A percentile compares a stretch with the other conserved stretches of the same genome.
Conservation (phyloP, 2,888 invertebrate species). For the Cacoxenus indagator region DNA sequence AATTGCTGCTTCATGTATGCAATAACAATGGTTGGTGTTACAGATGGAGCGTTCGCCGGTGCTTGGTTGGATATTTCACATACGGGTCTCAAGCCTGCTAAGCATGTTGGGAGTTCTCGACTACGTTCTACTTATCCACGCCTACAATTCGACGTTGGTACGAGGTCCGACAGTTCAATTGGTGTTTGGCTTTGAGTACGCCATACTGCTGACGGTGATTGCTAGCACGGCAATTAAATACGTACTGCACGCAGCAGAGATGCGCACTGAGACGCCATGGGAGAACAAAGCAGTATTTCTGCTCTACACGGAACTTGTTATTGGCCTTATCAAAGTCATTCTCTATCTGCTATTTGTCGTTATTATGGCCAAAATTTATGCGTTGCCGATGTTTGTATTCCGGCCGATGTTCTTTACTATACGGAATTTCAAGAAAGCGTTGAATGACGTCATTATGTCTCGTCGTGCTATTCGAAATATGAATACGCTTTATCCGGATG, state of each 20-base stretch:
- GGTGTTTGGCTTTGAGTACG: slow-evolving; percentile 99
- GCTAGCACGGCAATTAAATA: slow-evolving; percentile 95
- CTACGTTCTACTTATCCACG: slow-evolving; percentile 90
- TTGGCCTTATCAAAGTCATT: slow-evolving; percentile 87
- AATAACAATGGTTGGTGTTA: slow-evolving; percentile 16
- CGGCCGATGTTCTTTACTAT: slow-evolving; percentile 99
- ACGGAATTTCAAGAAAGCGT: slow-evolving; percentile 96
- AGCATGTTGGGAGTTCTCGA: slow-evolving; percentile 86
- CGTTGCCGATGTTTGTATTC: slow-evolving; percentile 97
- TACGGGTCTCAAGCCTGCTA: slow-evolving; percentile 88
- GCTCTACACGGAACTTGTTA: slow-evolving; percentile 94
- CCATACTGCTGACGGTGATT: slow-evolving; percentile 93
- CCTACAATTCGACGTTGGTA: slow-evolving; percentile 90
- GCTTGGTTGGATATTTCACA: slow-evolving; percentile 94
- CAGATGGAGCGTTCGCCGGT: slow-evolving; percentile 99
- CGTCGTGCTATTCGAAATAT: slow-evolving; percentile 96
- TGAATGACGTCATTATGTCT: slow-evolving; percentile 96
- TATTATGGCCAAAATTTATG: slow-evolving; percentile 97
- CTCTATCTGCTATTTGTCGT: slow-evolving; percentile 93
- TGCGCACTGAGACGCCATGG: slow-evolving; percentile 92
- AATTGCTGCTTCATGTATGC: background rate
- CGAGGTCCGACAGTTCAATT: slow-evolving; percentile 98
- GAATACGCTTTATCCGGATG: slow-evolving; percentile 98
- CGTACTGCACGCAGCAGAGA: slow-evolving; percentile 85
- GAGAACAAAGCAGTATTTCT: slow-evolving; percentile 99